Evolutionary conservation across 2,797 vertebrate genomes (phyloP).

Genomic region (Eulemur mongoz): DNA sequence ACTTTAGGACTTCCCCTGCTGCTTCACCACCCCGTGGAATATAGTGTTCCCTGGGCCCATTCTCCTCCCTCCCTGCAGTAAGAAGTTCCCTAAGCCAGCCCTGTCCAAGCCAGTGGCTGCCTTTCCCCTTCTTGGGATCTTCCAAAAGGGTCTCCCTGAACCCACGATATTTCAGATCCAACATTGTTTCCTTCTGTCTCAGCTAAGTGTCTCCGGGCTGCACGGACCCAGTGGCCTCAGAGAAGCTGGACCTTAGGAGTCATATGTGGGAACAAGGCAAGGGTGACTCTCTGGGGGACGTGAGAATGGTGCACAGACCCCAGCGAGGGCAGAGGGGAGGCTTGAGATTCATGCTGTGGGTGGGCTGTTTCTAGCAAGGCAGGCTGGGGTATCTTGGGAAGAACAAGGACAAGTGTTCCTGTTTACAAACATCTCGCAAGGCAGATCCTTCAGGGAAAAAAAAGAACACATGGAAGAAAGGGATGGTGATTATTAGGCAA

Average conservation of each 20-base stretch:
- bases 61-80: neutral
- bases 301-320: neutral
- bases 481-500: neutral
- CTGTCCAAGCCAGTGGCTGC: neutral
- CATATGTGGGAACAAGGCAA: neutral
- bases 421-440: neutral
- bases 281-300: neutral
- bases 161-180: neutral
- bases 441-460: neutral
- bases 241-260: neutral
- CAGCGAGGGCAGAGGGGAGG: too few species aligned
- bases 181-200: neutral
- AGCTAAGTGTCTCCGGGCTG: neutral
- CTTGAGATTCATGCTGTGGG: accelerated
- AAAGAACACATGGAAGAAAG: neutral
- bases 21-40: neutral
- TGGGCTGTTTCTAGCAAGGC: neutral
- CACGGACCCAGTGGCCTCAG: neutral
- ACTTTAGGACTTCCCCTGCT: neutral
- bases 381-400: neutral
- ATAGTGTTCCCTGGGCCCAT: neutral
- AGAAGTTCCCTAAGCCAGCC: neutral
- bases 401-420: neutral
- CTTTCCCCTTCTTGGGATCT: neutral
- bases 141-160: neutral